Conservation (phyloP, 2,797 vertebrate genomes). For the Esox masquinongy region DNA sequence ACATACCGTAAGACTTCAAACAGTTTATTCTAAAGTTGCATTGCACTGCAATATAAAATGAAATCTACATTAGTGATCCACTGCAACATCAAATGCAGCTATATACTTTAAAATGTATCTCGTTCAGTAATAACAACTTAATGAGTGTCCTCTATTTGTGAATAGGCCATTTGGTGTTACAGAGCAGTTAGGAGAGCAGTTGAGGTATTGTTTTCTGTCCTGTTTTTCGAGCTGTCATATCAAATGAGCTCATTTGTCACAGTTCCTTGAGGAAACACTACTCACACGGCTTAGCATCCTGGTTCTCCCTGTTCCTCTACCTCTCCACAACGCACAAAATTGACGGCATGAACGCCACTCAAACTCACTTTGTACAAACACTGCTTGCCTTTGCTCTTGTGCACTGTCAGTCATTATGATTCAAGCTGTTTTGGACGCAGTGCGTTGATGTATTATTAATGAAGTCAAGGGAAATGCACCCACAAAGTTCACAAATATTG, state of each 20-base stretch:
- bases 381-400: background rate
- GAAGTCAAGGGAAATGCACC: background rate
- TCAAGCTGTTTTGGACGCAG: background rate
- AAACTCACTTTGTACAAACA: conserved; percentile 27
- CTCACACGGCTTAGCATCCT: conserved; percentile 25
- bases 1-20: background rate
- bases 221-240: conserved; percentile 31
- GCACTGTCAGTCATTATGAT: background rate
- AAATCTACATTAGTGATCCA: background rate
- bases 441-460: background rate
- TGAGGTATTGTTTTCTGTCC: conserved; percentile 31
- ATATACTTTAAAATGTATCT: background rate
- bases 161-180: no score
- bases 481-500: background rate
- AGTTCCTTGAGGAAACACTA: conserved; percentile 24
- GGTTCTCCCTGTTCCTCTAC: conserved; percentile 3
- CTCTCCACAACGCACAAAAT: conserved; percentile 9
- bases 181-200: conserved; percentile 11
- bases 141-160: no score
- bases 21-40: background rate
- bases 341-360: conserved; percentile 26
- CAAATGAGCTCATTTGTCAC: conserved; percentile 39
- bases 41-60: background rate
- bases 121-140: no score
- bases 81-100: background rate